Evolutionary conservation across 2,888 invertebrate species (phyloP).

Genomic region (Acrocyrtus sp.): DNA sequence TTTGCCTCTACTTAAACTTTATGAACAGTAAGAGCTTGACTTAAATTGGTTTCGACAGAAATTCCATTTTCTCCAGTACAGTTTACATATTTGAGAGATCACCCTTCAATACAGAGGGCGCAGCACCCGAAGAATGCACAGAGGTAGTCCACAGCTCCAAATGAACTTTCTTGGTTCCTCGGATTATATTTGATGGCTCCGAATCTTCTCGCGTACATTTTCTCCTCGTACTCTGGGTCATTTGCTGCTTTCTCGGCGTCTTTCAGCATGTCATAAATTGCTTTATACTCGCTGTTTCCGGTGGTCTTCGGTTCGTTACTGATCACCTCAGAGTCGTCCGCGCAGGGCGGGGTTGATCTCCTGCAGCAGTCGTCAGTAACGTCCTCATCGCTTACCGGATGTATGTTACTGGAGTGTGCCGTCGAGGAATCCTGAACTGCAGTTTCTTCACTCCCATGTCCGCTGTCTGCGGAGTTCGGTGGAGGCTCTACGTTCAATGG

Average conservation of each 20-base stretch:
- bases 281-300: constrained; percentile 32
- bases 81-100: background rate
- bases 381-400: constrained; percentile 18
- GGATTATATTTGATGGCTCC: constrained; percentile 47
- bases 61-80: too few species aligned
- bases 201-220: constrained; percentile 29
- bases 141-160: constrained; percentile 36
- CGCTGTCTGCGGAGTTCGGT: constrained; percentile 12
- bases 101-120: constrained; percentile 40
- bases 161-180: constrained; percentile 29
- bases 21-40: too few species aligned
- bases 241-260: constrained; percentile 36
- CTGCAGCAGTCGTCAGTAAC: constrained; percentile 27
- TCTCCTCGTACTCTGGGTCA: constrained; percentile 41
- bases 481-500: constrained; percentile 21
- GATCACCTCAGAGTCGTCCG: constrained; percentile 14
- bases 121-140: constrained; percentile 36
- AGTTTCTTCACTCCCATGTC: constrained; percentile 16
- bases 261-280: constrained; percentile 40
- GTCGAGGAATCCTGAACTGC: constrained; percentile 15
- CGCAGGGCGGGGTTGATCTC: constrained; percentile 27
- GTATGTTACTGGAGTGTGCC: background rate
- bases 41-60: too few species aligned
- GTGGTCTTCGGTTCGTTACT: constrained; percentile 21
- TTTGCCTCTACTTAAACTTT: too few species aligned